Evolutionary conservation across 2,888 invertebrate species (phyloP), one percentile per base, ranked within the genome.

Genomic region (Epistrophe eligans): DNA sequence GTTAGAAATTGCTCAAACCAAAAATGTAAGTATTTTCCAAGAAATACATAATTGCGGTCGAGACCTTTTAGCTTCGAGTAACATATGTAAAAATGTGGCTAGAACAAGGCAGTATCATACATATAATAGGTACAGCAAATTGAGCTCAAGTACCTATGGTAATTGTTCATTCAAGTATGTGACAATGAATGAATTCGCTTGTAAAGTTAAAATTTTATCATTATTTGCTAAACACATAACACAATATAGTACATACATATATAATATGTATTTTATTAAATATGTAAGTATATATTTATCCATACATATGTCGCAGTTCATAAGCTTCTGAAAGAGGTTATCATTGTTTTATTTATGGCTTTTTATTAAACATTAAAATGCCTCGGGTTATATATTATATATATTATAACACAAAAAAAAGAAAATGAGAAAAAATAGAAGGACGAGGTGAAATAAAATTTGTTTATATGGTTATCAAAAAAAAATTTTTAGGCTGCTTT

Each of bases 311-410:
- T 67, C 4, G 11, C 9, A 50, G 57, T 50, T 57, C 1, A 10
- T 6, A 11, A 38, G 50, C 38, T 50, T 57, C 32, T 40, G 24
- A 40, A 48, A 35, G 48, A 57, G 43, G 73, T 71, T 71, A 77
- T 70, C 66, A 70, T 81, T 73, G 77, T 50, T 85, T 81, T 81
- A 81, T 81, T 85, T 85, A 85, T 74, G 73, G 13, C 40, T 77
- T 62, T 66, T 35, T 35, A 81, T 85, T 81, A 77, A 13, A 57
- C 74, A 52, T n/a, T n/a, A 62, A 62, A 71, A 71, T 85, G 62
- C 73, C 9, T 13, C 6, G 40, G 19, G 55, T 66, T 58, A 45
- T 77, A n/a, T 57, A 48, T 43, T n/a, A 64, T n/a, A n/a, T n/a
- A n/a, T n/a, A n/a, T n/a, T n/a, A 64, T 35, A 3, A 71, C 19